phyloP scores from a whole-genome alignment of 2,113 vertebrate genomes.

The Emydura subglobosa region DNA sequence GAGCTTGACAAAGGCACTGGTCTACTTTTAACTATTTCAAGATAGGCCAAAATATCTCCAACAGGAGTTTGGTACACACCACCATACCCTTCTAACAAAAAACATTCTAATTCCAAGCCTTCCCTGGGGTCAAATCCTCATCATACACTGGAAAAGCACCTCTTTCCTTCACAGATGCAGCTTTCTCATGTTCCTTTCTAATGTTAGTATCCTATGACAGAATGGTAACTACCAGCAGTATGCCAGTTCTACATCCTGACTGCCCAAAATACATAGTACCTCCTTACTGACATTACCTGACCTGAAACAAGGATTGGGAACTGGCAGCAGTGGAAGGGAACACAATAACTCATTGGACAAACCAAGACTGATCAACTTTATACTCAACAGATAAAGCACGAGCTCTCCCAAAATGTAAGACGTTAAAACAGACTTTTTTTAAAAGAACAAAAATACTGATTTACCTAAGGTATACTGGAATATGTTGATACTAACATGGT shows the following conservation, averaged over 20 bases:
- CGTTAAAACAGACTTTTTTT: neutral
- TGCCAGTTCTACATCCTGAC: neutral
- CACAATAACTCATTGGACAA: neutral
- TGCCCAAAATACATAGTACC: neutral
- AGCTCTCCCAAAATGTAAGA: neutral
- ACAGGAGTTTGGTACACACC: neutral
- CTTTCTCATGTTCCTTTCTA: neutral
- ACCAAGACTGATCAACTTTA: neutral
- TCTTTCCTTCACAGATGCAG: neutral
- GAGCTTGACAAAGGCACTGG: neutral
- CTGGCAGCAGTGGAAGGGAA: neutral
- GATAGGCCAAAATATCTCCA: neutral
- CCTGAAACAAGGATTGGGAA: neutral
- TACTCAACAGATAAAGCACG: neutral
- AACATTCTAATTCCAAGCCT: neutral
- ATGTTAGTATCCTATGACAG: neutral
- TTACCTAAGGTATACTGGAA: neutral
- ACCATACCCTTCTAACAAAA: neutral
- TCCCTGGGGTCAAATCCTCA: neutral
- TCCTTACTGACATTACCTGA: neutral
- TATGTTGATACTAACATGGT: neutral
- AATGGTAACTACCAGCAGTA: neutral
- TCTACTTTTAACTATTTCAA: neutral
- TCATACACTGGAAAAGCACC: neutral
- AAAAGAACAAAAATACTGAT: neutral